phyloP scores from a whole-genome alignment of 2,797 vertebrate genomes.

The Morelia viridis region DNA sequence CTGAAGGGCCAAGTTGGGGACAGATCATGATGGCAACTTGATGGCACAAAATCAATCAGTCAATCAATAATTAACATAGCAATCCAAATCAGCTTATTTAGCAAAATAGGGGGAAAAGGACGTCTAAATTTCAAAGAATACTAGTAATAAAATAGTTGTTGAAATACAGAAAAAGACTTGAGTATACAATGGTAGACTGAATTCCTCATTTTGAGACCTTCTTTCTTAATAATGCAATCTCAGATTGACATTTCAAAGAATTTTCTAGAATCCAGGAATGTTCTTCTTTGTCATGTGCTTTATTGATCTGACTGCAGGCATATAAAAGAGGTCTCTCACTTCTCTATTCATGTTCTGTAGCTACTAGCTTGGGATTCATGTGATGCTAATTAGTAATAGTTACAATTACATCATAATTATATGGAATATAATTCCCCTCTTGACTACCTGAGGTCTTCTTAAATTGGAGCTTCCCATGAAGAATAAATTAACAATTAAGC shows the following conservation, averaged over 20 bases:
- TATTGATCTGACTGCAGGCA: background rate
- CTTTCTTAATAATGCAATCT: background rate
- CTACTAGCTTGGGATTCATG: background rate
- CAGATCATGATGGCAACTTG: background rate
- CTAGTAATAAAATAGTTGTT: background rate
- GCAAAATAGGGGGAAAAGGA: background rate
- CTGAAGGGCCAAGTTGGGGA: background rate
- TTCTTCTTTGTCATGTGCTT: background rate
- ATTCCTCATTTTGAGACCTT: background rate
- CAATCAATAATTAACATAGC: background rate
- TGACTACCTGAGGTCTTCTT: conserved; percentile 13
- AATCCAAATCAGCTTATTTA: background rate
- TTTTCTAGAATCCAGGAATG: background rate
- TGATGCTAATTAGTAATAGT: background rate
- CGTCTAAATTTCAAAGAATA: background rate
- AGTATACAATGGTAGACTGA: background rate
- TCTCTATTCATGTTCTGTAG: background rate
- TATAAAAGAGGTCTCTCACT: background rate
- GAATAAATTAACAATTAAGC: conserved; percentile 49
- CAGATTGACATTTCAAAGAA: background rate
- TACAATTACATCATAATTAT: background rate
- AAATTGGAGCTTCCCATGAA: background rate
- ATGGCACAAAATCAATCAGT: background rate
- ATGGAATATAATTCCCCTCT: conserved; percentile 32
- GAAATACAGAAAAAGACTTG: background rate